Evolutionary conservation across 2,888 invertebrate genomes (phyloP).

Genomic region (Allygus modestus): DNA sequence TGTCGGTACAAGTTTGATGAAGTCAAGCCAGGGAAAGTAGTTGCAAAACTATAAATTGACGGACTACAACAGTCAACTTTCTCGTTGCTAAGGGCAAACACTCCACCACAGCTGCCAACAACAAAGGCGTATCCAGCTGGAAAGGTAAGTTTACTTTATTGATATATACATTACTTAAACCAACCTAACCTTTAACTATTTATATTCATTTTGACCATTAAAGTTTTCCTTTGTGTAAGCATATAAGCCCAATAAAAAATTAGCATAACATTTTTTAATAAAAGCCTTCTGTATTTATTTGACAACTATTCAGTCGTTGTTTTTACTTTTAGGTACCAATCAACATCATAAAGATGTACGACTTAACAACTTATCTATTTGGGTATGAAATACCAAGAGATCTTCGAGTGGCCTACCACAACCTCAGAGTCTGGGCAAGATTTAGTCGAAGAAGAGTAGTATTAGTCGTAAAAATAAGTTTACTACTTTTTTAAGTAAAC

Average conservation of each 20-base stretch:
- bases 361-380: too few relatives aligned
- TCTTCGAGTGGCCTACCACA: too few relatives aligned
- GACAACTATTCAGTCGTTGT: too few relatives aligned
- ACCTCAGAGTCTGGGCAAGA: too few relatives aligned
- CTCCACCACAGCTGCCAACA: conserved; percentile 14
- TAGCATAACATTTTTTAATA: neutral
- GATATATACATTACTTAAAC: neutral
- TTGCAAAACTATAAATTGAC: conserved; percentile 29
- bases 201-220: too few relatives aligned
- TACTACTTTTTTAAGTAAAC: too few relatives aligned
- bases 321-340: too few relatives aligned
- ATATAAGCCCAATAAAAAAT: neutral
- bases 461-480: too few relatives aligned
- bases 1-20: neutral
- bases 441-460: too few relatives aligned
- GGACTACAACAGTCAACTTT: neutral
- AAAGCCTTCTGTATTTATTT: neutral
- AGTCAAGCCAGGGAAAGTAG: conserved; percentile 37
- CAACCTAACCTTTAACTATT: neutral
- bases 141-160: neutral
- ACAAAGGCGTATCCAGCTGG: neutral
- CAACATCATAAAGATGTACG: too few relatives aligned
- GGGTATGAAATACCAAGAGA: too few relatives aligned
- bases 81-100: neutral
- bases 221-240: too few relatives aligned